These are phyloP conservation scores for Pongo pygmaeus DNA, from an alignment of 2,113 vertebrate genomes.

Conservation along the genomic window DNA sequence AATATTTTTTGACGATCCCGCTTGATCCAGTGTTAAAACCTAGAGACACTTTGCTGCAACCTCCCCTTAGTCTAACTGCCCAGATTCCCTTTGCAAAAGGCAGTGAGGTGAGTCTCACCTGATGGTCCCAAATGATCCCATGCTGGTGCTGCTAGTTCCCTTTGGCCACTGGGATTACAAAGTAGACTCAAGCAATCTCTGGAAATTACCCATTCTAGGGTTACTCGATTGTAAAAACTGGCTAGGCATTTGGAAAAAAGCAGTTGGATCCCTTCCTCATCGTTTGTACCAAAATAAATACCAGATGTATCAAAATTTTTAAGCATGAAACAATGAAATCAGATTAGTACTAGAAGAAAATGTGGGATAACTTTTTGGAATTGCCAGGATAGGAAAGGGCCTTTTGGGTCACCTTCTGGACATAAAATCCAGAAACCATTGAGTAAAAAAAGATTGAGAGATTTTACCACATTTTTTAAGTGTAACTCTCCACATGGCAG, in stretches of 20 bases:
- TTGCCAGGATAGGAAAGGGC: neutral
- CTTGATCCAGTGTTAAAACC: conserved; percentile 7
- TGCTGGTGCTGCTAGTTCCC: neutral
- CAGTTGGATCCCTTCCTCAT: neutral
- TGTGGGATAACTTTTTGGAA: neutral
- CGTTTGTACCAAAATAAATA: conserved; percentile 46
- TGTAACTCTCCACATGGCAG: neutral
- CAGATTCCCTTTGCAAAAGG: neutral
- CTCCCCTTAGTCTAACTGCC: neutral
- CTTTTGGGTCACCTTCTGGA: neutral
- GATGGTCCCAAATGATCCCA: neutral
- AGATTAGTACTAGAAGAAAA: neutral
- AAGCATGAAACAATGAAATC: conserved; percentile 35
- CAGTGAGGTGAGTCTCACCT: neutral
- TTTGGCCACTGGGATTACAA: neutral
- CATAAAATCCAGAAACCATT: neutral
- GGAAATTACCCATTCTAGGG: neutral
- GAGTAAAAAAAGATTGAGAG: conserved; percentile 8
- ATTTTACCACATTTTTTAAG: neutral
- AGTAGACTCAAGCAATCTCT: neutral
- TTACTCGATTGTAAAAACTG: neutral
- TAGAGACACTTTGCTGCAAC: neutral
- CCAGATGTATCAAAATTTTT: neutral
- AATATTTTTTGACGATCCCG: neutral
- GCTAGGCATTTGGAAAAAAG: neutral